Evolutionary conservation across 2,797 vertebrate genomes (phyloP).

Genomic region (Coreius guichenoti): DNA sequence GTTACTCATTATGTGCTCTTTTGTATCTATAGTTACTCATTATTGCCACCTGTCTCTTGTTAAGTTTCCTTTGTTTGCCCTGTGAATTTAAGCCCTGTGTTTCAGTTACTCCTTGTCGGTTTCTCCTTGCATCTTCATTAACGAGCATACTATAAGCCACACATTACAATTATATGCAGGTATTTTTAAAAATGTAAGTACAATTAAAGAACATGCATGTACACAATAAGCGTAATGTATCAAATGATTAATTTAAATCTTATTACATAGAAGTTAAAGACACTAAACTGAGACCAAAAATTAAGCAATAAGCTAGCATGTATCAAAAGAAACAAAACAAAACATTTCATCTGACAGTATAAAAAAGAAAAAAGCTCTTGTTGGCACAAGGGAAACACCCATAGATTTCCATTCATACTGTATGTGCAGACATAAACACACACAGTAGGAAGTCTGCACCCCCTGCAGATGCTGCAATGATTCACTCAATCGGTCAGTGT

Average conservation of each 20-base stretch:
- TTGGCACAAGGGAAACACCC: slow-evolving; percentile 32
- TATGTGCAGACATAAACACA: slow-evolving; percentile 41
- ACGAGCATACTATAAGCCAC: too few relatives aligned
- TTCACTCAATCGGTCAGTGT: slow-evolving; percentile 21
- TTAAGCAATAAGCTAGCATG: neutral
- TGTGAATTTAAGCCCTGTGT: too few relatives aligned
- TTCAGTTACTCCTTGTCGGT: too few relatives aligned
- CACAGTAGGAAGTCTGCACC: slow-evolving; percentile 20
- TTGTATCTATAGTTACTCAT: too few relatives aligned
- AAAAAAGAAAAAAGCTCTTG: neutral
- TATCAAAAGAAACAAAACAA: neutral
- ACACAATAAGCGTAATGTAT: neutral
- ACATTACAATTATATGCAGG: neutral
- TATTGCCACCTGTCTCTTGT: too few relatives aligned
- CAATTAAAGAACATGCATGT: neutral
- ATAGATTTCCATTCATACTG: slow-evolving; percentile 30
- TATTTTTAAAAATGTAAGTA: neutral
- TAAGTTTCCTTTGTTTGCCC: too few relatives aligned
- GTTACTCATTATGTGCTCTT: too few relatives aligned
- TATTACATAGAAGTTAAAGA: neutral
- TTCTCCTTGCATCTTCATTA: too few relatives aligned
- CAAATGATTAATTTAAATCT: neutral
- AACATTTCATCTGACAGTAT: neutral
- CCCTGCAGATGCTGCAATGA: slow-evolving; percentile 22
- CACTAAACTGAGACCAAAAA: neutral